Percentiles rank a stretch among this genome's conserved stretches.
These are phyloP conservation scores for Hydrocynus forskahlii DNA, from an alignment of 2,797 vertebrate species.

Conservation along the genomic window DNA sequence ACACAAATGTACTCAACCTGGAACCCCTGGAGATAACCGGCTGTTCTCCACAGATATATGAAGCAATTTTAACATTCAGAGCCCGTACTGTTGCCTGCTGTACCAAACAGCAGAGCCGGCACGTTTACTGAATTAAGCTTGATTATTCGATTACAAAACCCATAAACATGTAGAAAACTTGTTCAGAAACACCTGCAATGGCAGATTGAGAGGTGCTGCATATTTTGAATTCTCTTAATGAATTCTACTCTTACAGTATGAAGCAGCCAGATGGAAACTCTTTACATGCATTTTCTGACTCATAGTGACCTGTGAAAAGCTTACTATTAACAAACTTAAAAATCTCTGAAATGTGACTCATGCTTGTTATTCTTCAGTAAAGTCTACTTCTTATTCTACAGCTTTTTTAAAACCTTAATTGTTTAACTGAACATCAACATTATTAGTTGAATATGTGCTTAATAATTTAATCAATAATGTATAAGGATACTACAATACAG, in stretches of 20 bases:
- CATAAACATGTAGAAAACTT: not conserved
- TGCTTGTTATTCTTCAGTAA: too few species aligned
- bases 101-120: not conserved
- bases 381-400: too few species aligned
- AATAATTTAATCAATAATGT: not conserved
- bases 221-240: not conserved
- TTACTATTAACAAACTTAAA: too few species aligned
- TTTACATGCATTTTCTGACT: too few species aligned
- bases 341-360: too few species aligned
- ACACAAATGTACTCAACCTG: slow-evolving; percentile 41
- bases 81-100: not conserved
- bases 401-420: too few species aligned
- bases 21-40: slow-evolving; percentile 25
- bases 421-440: too few species aligned
- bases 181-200: not conserved
- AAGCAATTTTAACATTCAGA: slow-evolving; percentile 20
- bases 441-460: not conserved
- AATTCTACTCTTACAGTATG: not conserved
- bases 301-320: too few species aligned
- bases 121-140: not conserved
- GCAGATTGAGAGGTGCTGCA: not conserved
- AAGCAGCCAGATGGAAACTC: not conserved
- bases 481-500: not conserved
- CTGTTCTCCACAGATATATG: slow-evolving; percentile 22
- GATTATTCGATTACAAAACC: not conserved